Conservation (phyloP, 2,797 vertebrate genomes). For the Megalops cyprinoides region DNA sequence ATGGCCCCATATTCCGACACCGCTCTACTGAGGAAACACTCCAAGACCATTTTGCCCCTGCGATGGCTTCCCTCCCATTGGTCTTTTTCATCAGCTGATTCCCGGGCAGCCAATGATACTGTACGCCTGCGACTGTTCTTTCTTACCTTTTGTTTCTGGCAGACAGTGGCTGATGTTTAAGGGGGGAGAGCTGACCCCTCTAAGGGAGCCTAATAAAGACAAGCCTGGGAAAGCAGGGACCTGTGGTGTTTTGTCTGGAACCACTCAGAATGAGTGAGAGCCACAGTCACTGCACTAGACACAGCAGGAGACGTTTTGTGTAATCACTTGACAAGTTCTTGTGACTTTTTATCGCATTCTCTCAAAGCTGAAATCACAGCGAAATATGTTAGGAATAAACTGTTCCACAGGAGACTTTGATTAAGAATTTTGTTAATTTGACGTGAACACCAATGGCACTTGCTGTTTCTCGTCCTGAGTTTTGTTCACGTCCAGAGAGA, state of each 20-base stretch:
- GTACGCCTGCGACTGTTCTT: neutral
- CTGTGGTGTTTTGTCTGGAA: too few species aligned
- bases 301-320: neutral
- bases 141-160: neutral
- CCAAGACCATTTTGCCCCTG: neutral
- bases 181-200: too few species aligned
- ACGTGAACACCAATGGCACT: neutral
- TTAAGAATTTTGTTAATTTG: neutral
- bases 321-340: neutral
- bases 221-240: too few species aligned
- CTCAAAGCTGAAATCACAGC: neutral
- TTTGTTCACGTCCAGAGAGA: too few species aligned
- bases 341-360: neutral
- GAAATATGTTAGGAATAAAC: too few species aligned
- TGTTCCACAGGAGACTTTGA: neutral
- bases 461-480: too few species aligned
- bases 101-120: neutral
- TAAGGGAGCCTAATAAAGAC: too few species aligned
- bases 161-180: neutral
- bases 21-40: neutral
- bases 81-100: conserved; percentile 16
- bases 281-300: neutral
- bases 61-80: neutral
- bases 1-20: neutral
- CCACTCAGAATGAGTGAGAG: too few species aligned